A percentile compares a stretch with the other conserved stretches of the same genome.
These are phyloP conservation scores for Colossoma macropomum DNA, from an alignment of 2,113 vertebrate species.

Conservation along the genomic window DNA sequence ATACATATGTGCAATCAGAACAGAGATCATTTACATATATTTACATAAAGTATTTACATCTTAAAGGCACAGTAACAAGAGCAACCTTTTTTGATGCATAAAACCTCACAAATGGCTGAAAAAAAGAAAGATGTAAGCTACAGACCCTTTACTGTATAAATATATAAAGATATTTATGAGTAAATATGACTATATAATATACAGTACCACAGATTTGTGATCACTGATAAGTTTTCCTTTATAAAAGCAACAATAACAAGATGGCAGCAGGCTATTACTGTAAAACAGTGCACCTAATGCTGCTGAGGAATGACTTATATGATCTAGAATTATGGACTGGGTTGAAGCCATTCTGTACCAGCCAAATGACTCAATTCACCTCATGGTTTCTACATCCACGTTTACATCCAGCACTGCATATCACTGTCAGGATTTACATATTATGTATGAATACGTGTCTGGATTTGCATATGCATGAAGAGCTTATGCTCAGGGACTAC, in stretches of 20 bases:
- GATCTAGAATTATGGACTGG: conserved; percentile 12
- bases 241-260: not conserved
- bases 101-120: no score
- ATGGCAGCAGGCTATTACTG: not conserved
- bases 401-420: conserved; percentile 18
- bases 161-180: no score
- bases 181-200: no score
- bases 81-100: no score
- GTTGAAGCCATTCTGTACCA: not conserved
- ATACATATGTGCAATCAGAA: no score
- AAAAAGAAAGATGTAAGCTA: no score
- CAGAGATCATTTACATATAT: no score
- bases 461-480: conserved; percentile 37
- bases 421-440: conserved; percentile 33
- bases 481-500: conserved; percentile 28
- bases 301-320: conserved; percentile 15
- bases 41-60: no score
- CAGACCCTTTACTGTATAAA: no score
- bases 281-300: not conserved
- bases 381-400: conserved; percentile 15
- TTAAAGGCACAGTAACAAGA: no score
- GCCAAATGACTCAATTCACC: conserved; percentile 1
- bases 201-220: no score
- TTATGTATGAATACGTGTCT: conserved; percentile 39
- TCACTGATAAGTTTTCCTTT: no score